phyloP scores from a whole-genome alignment of 2,113 vertebrate genomes.

The Pelusios castaneus region DNA sequence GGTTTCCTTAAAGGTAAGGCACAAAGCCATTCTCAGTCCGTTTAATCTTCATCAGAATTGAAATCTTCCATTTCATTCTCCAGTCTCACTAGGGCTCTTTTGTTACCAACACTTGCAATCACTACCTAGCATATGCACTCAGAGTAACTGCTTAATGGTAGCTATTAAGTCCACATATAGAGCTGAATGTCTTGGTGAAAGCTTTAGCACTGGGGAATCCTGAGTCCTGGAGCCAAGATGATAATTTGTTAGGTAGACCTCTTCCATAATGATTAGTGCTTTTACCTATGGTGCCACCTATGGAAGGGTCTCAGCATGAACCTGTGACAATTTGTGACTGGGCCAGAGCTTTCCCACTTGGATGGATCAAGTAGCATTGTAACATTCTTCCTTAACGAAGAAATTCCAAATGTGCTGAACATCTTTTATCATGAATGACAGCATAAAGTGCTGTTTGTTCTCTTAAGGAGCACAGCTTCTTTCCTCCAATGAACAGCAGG shows the following conservation, averaged over 20 bases:
- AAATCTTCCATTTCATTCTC: slow-evolving; percentile 63
- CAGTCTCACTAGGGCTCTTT: slow-evolving; percentile 69
- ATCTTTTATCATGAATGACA: background rate
- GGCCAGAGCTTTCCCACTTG: background rate
- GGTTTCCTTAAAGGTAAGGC: slow-evolving; percentile 58
- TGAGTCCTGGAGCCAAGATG: slow-evolving; percentile 37
- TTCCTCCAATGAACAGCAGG: background rate
- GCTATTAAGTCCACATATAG: slow-evolving; percentile 44
- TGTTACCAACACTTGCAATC: slow-evolving; percentile 58
- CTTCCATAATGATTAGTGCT: slow-evolving; percentile 18
- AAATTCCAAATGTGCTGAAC: background rate
- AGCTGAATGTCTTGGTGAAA: slow-evolving; percentile 24
- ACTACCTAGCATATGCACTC: slow-evolving; percentile 49
- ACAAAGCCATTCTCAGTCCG: slow-evolving; percentile 72
- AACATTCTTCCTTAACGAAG: background rate
- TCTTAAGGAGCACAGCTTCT: background rate
- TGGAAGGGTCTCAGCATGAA: background rate
- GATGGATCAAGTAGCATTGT: background rate
- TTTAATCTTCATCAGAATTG: slow-evolving; percentile 54
- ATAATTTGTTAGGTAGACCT: slow-evolving; percentile 55
- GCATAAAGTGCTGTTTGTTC: background rate
- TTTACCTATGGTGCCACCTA: background rate
- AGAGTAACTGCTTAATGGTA: slow-evolving; percentile 65
- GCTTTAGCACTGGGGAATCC: slow-evolving; percentile 37
- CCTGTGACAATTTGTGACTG: background rate